Percentiles rank a stretch among this genome's conserved stretches.
Conservation (phyloP, 2,797 vertebrate species). For the Gymnothorax javanicus region DNA sequence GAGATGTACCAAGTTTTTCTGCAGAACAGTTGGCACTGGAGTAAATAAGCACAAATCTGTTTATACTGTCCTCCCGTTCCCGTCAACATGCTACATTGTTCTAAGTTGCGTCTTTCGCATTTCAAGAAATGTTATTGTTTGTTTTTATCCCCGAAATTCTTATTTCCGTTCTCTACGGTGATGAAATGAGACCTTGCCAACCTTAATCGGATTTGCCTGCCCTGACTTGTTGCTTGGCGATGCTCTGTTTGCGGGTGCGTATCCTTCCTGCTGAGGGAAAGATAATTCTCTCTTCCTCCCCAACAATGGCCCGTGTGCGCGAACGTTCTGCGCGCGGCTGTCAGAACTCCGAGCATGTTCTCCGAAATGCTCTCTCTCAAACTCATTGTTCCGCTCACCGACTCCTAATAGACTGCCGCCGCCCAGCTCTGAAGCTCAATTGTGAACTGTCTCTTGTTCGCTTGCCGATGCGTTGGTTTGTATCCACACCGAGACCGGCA, state of each 20-base stretch:
- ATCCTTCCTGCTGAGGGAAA: neutral
- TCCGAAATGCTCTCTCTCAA: constrained; percentile 27
- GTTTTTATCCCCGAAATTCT: constrained; percentile 3
- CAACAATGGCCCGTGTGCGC: constrained; percentile 13
- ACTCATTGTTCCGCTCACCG: constrained; percentile 27
- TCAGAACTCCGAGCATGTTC: constrained; percentile 16
- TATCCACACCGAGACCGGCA: constrained; percentile 13
- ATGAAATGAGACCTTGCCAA: constrained; percentile 21
- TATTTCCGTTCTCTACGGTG: constrained; percentile 1
- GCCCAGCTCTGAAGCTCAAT: neutral
- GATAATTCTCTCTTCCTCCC: constrained; percentile 11
- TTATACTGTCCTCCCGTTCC: neutral
- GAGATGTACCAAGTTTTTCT: neutral
- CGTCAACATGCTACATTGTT: neutral
- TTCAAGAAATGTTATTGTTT: constrained; percentile 11
- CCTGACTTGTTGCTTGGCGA: constrained; percentile 9
- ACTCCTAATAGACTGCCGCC: constrained; percentile 33
- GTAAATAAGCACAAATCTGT: neutral
- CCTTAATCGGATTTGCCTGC: constrained; percentile 16
- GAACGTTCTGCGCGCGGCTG: neutral
- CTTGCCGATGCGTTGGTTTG: constrained; percentile 6
- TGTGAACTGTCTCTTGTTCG: constrained; percentile 27
- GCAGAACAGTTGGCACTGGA: neutral
- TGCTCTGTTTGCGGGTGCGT: neutral
- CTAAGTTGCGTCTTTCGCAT: neutral